phyloP scores from a whole-genome alignment of 1,140 invertebrate species.

The Cydia strobilella region DNA sequence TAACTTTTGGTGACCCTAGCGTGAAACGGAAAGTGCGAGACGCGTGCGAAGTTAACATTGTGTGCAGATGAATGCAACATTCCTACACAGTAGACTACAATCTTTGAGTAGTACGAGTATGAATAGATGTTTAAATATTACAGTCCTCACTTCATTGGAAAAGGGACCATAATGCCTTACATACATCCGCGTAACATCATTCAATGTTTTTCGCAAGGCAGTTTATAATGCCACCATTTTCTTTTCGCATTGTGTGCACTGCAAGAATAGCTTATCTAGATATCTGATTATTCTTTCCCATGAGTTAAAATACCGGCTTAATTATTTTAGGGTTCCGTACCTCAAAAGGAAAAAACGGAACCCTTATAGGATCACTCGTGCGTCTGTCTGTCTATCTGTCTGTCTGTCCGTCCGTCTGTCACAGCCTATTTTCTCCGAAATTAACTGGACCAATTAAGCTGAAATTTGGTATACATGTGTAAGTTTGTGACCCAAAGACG shows the following conservation, averaged over 20 bases:
- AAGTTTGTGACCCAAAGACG: too few species aligned
- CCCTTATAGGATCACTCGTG: too few species aligned
- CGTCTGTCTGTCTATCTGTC: too few species aligned
- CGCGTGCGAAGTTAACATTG: slow-evolving; percentile 58
- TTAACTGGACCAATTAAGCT: too few species aligned
- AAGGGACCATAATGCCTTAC: not conserved
- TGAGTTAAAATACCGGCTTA: not conserved
- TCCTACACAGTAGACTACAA: not conserved
- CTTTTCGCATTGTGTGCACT: not conserved
- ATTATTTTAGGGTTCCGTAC: too few species aligned
- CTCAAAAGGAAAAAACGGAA: too few species aligned
- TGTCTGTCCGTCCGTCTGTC: too few species aligned
- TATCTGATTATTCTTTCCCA: not conserved
- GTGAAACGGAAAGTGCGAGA: slow-evolving; percentile 56
- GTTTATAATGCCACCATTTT: not conserved
- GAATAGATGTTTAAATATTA: not conserved
- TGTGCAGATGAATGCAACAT: slow-evolving; percentile 42
- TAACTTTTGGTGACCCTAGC: not conserved
- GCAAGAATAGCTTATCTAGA: slow-evolving; percentile 11
- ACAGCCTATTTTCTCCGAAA: too few species aligned
- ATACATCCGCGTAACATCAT: not conserved
- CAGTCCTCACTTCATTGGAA: not conserved
- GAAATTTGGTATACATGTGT: too few species aligned
- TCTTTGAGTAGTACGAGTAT: not conserved
- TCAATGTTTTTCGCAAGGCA: slow-evolving; percentile 13